Conservation (phyloP, 2,113 vertebrate genomes). For the Dicentrarchus labrax region DNA sequence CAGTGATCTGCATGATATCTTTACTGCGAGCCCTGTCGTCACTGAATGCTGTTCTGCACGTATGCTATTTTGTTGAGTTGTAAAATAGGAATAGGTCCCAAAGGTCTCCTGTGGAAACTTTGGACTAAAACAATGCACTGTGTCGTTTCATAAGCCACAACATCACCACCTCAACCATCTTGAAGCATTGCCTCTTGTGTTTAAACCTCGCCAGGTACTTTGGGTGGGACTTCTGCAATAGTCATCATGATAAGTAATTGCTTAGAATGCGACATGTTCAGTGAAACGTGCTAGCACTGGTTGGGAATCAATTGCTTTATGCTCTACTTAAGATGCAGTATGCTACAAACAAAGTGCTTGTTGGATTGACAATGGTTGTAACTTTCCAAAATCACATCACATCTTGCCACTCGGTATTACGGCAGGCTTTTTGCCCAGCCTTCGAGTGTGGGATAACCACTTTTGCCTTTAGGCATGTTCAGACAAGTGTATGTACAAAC, state of each 20-base stretch:
- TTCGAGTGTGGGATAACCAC: background rate
- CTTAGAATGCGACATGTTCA: background rate
- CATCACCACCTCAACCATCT: too few relatives aligned
- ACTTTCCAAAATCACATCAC: background rate
- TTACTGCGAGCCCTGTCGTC: background rate
- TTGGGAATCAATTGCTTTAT: background rate
- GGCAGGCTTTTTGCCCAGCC: background rate
- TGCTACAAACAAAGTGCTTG: background rate
- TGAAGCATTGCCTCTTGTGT: background rate
- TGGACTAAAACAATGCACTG: slow-evolving; percentile 7
- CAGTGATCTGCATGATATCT: background rate
- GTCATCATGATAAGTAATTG: background rate
- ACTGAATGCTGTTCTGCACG: background rate
- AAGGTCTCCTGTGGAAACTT: background rate
- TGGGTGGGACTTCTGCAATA: background rate
- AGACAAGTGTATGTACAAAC: background rate
- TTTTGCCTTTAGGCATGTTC: background rate
- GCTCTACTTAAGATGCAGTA: background rate
- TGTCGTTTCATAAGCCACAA: background rate
- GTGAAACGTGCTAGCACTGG: background rate
- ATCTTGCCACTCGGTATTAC: background rate
- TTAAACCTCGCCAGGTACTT: background rate
- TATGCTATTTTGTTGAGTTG: background rate
- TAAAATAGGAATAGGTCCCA: slow-evolving; percentile 19
- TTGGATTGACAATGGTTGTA: background rate